Base-by-base conservation (phyloP, 2,888 invertebrate species). In the Parnassius orleans region DNA sequence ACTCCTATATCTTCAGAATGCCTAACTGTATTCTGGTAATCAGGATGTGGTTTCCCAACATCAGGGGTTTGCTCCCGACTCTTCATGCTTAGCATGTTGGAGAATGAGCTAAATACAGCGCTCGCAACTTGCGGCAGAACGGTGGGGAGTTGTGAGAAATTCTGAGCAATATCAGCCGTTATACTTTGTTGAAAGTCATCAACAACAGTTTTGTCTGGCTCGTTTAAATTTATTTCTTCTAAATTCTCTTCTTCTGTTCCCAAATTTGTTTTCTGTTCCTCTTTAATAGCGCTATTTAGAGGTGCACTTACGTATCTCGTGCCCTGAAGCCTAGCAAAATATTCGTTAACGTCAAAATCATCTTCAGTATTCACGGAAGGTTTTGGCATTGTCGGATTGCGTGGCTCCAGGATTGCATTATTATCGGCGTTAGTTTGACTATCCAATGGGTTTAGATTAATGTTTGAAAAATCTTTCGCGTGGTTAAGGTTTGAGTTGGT, bases 41-140 rank as follows among this genome's bases (percentile, higher is more conserved):
- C 72, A 66, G 53, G 67, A 55, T 3, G 68, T 64, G 55, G 42
- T 41, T 61, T 79, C 53, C 59, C 68, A 2, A 74, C 80, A 61
- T 84, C 87, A 41, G 86, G 85, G 0, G 84, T 84, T 54, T 79
- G 84, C 48, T 89, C 90, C 51, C 85, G 68, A 64, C 83, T 85
- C 69, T 85, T 91, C 73, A 83, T 77, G 60, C 69, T 90, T 57
- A 91, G 70, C 83, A 93, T 93, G 70, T 86, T 93, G 0, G 93
- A 93, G 68, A 93, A 93, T 0, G 94, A 94, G 44, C 93, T 93
- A 67, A 95, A 93, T 0, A 94, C 94, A 10, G 93, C 93, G 54
- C 93, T 93, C 0, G 94, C 93, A 3, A 93, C 92, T 59, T 93
- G 92, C 0, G 93, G 93, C 65, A 93, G 68, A 0, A 93, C 93